A percentile compares a stretch with the other conserved stretches of the same genome.
These are phyloP conservation scores for Masticophis lateralis DNA, from an alignment of 2,797 vertebrate genomes.

Conservation along the genomic window DNA sequence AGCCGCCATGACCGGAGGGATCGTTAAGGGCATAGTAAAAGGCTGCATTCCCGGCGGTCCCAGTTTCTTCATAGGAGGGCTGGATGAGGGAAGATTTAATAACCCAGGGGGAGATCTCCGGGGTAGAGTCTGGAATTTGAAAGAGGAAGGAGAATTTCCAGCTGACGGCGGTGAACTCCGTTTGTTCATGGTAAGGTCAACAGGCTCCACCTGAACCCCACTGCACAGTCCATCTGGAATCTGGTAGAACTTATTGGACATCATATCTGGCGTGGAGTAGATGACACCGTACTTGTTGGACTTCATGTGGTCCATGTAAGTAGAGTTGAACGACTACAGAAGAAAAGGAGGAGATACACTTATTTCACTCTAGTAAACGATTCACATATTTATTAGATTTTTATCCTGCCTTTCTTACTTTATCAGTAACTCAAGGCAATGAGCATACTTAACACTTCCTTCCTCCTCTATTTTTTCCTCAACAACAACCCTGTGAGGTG, in stretches of 20 bases:
- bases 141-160: constrained; percentile 77
- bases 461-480: neutral
- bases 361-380: neutral
- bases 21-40: constrained; percentile 77
- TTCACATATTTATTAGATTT: neutral
- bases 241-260: constrained; percentile 75
- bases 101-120: constrained; percentile 75
- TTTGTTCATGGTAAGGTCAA: constrained; percentile 93
- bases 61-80: constrained; percentile 80
- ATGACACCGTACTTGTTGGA: constrained; percentile 83
- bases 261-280: constrained; percentile 74
- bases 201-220: constrained; percentile 89
- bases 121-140: constrained; percentile 75
- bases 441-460: neutral
- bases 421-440: neutral
- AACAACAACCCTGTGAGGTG: neutral
- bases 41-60: constrained; percentile 74
- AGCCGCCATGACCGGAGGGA: constrained; percentile 77
- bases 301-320: constrained; percentile 84
- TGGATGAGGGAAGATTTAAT: constrained; percentile 73
- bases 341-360: neutral
- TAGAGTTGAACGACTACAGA: constrained; percentile 77
- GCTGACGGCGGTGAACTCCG: constrained; percentile 80
- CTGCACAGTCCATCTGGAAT: constrained; percentile 70
- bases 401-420: neutral